Evolutionary conservation across 2,113 vertebrate genomes (phyloP), one percentile per base, ranked within the genome.

Genomic region (Takifugu flavidus): DNA sequence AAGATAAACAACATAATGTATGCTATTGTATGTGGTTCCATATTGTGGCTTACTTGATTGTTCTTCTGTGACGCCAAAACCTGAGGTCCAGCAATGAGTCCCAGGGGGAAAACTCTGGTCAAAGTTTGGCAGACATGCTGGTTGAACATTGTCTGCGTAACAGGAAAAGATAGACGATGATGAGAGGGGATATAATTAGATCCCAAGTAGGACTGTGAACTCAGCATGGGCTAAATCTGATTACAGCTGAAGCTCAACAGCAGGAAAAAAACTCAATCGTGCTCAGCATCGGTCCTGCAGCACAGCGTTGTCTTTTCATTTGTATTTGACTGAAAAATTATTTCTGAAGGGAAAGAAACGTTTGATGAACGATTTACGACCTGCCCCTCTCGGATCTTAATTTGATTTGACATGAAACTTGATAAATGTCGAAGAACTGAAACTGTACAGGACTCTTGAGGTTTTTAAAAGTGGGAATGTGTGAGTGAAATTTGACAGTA

Each of bases 41-140:
- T 25, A 44, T 56, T 10, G 5, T n/a, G 34, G 39, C 56, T 65
- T 74, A 91, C 91, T 51, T 63, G 72, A 69, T 52, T 62, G 42
- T 8, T 54, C 47, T 0, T 53, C 12, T 34, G 85, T 89, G 42
- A 90, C 93, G 61, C 95, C 96, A 56, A 95, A 98, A 56, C 96
- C 95, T 0, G 94, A 91, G 64, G 92, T 96, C 92, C 91, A 95
- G 85, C 95, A 96, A 14, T 54, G 69, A 34, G 86, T 76, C 49
- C 88, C 89, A 0, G 79, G 70, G 54, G 49, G 27, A 75, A 96
- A 93, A 1, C 28, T 84, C 86, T 94, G 91, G 39, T 88, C 86
- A 0, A 76, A 63, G 78, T 66, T 80, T 62, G 95, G 95, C 56
- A 98, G 89, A 78, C 96, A 98, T 71, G 87, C 92, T 2, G 96